Conservation (phyloP, 2,113 vertebrate genomes). For the Sander lucioperca region DNA sequence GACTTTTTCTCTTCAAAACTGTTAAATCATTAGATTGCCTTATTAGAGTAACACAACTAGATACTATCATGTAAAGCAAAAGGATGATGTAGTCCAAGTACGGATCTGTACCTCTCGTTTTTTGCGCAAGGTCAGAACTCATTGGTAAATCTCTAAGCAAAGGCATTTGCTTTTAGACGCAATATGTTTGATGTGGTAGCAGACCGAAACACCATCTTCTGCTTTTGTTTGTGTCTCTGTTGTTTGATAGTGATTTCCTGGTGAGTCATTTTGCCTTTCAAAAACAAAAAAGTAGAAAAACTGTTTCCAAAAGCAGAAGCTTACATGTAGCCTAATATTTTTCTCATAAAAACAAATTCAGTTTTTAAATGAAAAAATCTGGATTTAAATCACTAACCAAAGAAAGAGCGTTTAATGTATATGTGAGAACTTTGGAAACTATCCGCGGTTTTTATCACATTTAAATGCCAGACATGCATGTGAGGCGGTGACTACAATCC, state of each 20-base stretch:
- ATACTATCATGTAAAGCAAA: neutral
- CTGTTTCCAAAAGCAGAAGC: neutral
- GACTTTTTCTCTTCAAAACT: neutral
- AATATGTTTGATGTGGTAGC: neutral
- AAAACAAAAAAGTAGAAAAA: neutral
- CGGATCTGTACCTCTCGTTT: neutral
- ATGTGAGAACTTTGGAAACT: neutral
- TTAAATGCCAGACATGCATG: neutral
- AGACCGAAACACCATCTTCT: neutral
- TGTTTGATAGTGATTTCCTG: constrained; percentile 4
- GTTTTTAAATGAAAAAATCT: neutral
- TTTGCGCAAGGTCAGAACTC: neutral
- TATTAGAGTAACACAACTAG: neutral
- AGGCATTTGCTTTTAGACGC: constrained; percentile 6
- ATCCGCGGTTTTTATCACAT: neutral
- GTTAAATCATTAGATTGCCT: neutral
- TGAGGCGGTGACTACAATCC: neutral
- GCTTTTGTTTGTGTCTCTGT: neutral
- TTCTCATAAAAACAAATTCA: neutral
- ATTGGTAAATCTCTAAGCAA: neutral
- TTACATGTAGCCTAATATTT: neutral
- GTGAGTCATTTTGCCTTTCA: neutral
- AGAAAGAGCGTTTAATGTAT: neutral
- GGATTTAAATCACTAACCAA: neutral
- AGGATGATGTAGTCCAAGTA: neutral